phyloP scores from a whole-genome alignment of 1,140 invertebrate species.

The Asobara japonica region DNA sequence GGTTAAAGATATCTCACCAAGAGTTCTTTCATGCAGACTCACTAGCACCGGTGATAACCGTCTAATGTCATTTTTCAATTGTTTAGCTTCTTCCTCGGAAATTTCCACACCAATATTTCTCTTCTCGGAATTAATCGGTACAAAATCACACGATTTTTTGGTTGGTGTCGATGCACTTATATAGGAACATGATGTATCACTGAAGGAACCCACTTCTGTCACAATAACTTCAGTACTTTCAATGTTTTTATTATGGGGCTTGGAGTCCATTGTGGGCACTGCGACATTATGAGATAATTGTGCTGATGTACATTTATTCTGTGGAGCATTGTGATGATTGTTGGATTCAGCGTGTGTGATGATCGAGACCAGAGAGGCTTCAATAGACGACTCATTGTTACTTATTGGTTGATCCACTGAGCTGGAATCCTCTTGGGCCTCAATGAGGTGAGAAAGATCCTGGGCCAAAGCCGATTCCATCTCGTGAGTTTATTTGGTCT shows the following conservation, averaged over 20 bases:
- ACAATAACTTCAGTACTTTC: background rate
- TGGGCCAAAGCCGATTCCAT: constrained; percentile 59
- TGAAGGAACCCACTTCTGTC: background rate
- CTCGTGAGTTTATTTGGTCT: constrained; percentile 40
- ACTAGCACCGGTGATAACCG: constrained; percentile 61
- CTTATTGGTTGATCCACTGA: constrained; percentile 39
- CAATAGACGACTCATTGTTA: constrained; percentile 9
- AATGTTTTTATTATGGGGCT: background rate
- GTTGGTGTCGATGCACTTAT: background rate
- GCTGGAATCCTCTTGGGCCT: constrained; percentile 56
- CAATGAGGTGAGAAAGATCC: constrained; percentile 35
- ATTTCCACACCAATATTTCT: constrained; percentile 59
- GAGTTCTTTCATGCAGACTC: constrained; percentile 57
- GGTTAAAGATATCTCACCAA: constrained; percentile 61
- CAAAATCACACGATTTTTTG: constrained; percentile 48
- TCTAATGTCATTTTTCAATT: constrained; percentile 57
- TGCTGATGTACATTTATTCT: background rate
- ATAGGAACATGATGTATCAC: background rate
- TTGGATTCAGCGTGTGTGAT: background rate
- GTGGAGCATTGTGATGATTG: background rate
- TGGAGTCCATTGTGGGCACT: background rate
- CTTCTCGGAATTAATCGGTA: constrained; percentile 52
- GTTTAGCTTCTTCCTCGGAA: constrained; percentile 57
- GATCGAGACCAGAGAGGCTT: background rate
- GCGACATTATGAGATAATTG: background rate